Evolutionary conservation across 2,888 invertebrate species (phyloP).

Genomic region (Melieria omissa): DNA sequence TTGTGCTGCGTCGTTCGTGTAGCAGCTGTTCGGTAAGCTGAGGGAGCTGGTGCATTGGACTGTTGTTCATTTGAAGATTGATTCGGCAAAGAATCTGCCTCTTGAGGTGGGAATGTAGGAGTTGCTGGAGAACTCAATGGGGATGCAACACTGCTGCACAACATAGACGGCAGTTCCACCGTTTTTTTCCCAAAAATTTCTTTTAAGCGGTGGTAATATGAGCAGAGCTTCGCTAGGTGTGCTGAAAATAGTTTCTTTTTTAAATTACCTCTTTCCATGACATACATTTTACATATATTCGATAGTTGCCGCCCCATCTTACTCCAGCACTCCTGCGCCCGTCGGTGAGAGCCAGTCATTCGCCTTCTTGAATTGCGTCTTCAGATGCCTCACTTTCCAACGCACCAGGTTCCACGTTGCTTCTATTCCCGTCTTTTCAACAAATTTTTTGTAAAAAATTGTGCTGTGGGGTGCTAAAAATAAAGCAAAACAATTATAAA

Average conservation of each 20-base stretch:
- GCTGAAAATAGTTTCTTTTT: too few species aligned
- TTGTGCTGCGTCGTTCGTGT: not conserved
- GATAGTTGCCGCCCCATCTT: not conserved
- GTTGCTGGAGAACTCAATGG: not conserved
- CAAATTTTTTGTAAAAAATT: constrained; percentile 6
- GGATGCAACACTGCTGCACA: not conserved
- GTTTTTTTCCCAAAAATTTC: not conserved
- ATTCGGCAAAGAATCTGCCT: not conserved
- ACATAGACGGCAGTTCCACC: not conserved
- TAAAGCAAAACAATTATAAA: not conserved
- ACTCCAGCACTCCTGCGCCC: constrained; percentile 1
- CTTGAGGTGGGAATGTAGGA: not conserved
- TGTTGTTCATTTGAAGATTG: not conserved
- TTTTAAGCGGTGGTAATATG: not conserved
- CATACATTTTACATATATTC: not conserved
- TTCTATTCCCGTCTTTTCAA: not conserved
- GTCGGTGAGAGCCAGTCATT: constrained; percentile 12
- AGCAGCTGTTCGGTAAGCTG: not conserved
- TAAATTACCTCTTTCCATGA: not conserved
- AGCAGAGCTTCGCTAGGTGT: not conserved
- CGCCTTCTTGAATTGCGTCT: constrained; percentile 1
- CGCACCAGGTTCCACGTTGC: constrained; percentile 9
- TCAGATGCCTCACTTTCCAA: too few species aligned
- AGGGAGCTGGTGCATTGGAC: not conserved
- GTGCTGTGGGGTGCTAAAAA: constrained; percentile 10